Conservation (phyloP, 2,113 vertebrate genomes). For the Vireo altiloquus region DNA sequence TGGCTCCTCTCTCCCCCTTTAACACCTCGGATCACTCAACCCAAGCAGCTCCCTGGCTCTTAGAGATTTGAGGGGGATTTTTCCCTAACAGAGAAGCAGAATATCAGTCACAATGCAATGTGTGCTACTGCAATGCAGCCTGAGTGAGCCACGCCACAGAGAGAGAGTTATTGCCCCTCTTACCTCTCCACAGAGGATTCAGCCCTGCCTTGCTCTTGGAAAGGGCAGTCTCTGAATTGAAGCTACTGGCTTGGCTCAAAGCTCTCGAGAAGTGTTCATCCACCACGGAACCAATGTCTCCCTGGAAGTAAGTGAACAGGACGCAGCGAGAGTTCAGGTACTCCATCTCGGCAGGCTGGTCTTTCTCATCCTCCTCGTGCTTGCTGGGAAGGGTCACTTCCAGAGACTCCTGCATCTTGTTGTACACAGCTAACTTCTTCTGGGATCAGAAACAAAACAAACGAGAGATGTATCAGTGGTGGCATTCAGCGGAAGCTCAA, state of each 20-base stretch:
- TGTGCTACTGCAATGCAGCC: not conserved
- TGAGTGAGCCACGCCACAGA: not conserved
- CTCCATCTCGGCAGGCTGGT: slow-evolving; percentile 91
- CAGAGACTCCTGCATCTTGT: slow-evolving; percentile 93
- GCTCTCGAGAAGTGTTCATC: slow-evolving; percentile 97
- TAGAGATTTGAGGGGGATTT: slow-evolving; percentile 44
- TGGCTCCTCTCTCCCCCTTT: not conserved
- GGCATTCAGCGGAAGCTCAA: slow-evolving; percentile 25
- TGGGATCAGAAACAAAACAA: slow-evolving; percentile 69
- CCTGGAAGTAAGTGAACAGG: slow-evolving; percentile 98
- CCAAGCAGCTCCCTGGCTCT: slow-evolving; percentile 35
- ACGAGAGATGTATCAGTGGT: slow-evolving; percentile 61
- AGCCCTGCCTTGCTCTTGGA: slow-evolving; percentile 81
- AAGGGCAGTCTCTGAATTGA: slow-evolving; percentile 79
- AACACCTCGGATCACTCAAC: not conserved
- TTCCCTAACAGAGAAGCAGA: slow-evolving; percentile 14
- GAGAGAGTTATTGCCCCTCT: slow-evolving; percentile 31
- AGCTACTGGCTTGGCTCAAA: slow-evolving; percentile 87
- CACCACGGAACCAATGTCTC: slow-evolving; percentile 93
- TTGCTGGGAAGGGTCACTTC: slow-evolving; percentile 79
- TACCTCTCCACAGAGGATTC: slow-evolving; percentile 88
- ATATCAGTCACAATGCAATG: slow-evolving; percentile 47
- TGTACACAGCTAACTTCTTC: slow-evolving; percentile 87
- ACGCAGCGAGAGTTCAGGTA: slow-evolving; percentile 97
- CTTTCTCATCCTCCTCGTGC: slow-evolving; percentile 81